phyloP scores from a whole-genome alignment of 2,113 vertebrate genomes.

The Nannobrachium achirus region DNA sequence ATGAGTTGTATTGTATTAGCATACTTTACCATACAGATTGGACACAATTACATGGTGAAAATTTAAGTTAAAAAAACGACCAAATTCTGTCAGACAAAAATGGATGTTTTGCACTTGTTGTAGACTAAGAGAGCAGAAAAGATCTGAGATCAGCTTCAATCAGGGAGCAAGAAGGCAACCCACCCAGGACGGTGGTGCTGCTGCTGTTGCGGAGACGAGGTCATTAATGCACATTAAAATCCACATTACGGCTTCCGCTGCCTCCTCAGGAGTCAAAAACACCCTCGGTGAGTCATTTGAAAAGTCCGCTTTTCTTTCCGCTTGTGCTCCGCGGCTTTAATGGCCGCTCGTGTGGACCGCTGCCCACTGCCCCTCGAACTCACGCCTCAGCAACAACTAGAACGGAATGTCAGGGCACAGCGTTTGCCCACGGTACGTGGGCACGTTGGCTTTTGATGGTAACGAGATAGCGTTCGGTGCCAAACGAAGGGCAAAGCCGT shows the following conservation, averaged over 20 bases:
- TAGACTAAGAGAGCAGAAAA: too few species aligned
- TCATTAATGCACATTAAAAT: conserved; percentile 78
- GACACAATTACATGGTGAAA: too few species aligned
- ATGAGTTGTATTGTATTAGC: too few species aligned
- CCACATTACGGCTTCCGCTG: conserved; percentile 72
- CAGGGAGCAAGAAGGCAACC: conserved; percentile 4
- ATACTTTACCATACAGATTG: too few species aligned
- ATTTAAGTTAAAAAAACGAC: too few species aligned
- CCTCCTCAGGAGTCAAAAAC: conserved; percentile 61
- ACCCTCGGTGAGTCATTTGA: conserved; percentile 63
- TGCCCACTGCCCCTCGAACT: conserved; percentile 53
- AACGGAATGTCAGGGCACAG: conserved; percentile 47
- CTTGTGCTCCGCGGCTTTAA: conserved; percentile 27
- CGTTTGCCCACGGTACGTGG: conserved; percentile 39
- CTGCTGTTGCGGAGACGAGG: conserved; percentile 35
- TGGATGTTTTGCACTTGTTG: too few species aligned
- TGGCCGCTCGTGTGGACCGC: conserved; percentile 55
- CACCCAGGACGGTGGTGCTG: conserved; percentile 12
- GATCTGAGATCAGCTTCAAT: not conserved
- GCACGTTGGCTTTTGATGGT: conserved; percentile 38
- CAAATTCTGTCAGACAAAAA: too few species aligned
- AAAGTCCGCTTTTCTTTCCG: conserved; percentile 29
- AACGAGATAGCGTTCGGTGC: conserved; percentile 8
- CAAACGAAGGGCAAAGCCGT: conserved; percentile 39
- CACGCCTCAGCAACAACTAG: conserved; percentile 49